A percentile compares a stretch with the other conserved stretches of the same genome.
Conservation (phyloP, 2,113 vertebrate genomes). For the Eulacestoma nigropectus region DNA sequence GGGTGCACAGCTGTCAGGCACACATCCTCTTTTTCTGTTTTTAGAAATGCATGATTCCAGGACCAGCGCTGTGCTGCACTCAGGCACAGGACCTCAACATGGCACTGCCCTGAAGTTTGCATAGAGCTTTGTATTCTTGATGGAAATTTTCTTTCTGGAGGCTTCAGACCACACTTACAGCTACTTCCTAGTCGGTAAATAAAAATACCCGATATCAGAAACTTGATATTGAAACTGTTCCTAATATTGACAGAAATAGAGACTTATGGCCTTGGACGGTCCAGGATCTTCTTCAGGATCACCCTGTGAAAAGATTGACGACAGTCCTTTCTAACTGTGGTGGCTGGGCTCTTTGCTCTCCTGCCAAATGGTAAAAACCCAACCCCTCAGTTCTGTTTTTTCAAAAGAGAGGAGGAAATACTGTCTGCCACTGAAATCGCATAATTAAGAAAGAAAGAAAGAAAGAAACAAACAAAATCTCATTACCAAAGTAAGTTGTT, state of each 20-base stretch:
- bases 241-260: background rate
- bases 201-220: background rate
- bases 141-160: background rate
- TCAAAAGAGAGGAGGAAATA: background rate
- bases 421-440: background rate
- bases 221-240: background rate
- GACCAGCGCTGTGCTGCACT: background rate
- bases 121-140: background rate
- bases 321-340: background rate
- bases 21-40: background rate
- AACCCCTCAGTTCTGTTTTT: background rate
- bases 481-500: background rate
- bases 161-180: background rate
- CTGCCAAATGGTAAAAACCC: background rate
- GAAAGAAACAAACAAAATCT: background rate
- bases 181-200: background rate
- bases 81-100: background rate
- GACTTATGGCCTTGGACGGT: background rate
- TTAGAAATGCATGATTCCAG: background rate
- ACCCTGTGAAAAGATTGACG: background rate
- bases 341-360: background rate
- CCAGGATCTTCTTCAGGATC: background rate
- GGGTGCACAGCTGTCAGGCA: accelerated
- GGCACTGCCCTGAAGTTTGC: background rate
- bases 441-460: background rate